Evolutionary conservation across 2,113 vertebrate species (phyloP), one percentile per base, ranked within the genome.

Genomic region (Catagonus wagneri): DNA sequence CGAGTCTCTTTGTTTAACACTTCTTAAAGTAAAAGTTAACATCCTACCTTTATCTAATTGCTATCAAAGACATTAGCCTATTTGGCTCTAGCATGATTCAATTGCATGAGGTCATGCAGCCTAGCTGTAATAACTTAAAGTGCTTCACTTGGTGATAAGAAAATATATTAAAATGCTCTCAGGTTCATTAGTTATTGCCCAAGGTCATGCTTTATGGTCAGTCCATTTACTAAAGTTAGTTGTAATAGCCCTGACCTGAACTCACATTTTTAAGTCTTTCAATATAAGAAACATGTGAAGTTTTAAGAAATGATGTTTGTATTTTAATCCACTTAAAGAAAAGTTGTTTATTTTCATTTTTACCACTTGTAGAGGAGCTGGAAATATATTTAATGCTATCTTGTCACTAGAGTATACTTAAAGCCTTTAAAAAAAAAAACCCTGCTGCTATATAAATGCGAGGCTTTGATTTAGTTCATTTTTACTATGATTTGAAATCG

Each of bases 171-270:
- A 98, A 98, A 97, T 98, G 98, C 97, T 98, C 98, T 98, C 79
- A 97, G 98, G 98, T 98, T 99, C 99, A 98, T 99, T 99, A 98
- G 98, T 98, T 97, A 98, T 96, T 98, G 98, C 98, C 98, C 98
- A 97, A 98, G 99, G 98, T 99, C 99, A 98, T 97, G 60, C 88
- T 97, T 98, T 97, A 86, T 93, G 97, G 97, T 85, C 93, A 86
- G 97, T 98, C 97, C 98, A 98, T 98, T 98, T 98, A 95, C 97
- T 96, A 80, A 85, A 96, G 75, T 97, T 97, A 96, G 72, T 93
- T 86, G 58, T 97, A 97, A 36, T 78, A 90, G 85, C 97, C 93
- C 11, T 93, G 97, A 97, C 93, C 93, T 97, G 83, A 98, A 97
- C 83, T 92, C 87, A n/a, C 44, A 74, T 97, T 94, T 86, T 96